Evolutionary conservation across 1,140 invertebrate species (phyloP).

Genomic region (Drosophila sucinea): DNA sequence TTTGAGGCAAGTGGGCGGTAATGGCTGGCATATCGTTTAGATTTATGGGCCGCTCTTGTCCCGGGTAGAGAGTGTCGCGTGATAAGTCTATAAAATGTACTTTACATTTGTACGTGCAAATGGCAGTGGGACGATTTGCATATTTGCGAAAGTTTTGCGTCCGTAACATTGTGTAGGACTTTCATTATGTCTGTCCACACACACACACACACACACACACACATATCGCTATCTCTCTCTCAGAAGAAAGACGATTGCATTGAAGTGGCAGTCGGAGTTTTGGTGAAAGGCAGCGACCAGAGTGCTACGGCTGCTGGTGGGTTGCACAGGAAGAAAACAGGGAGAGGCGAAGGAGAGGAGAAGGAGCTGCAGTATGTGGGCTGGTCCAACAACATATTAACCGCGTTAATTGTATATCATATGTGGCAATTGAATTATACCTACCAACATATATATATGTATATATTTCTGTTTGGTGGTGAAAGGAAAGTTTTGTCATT

Average conservation of each 20-base stretch:
- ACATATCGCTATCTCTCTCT: constrained; percentile 4
- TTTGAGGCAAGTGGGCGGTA: constrained; percentile 46
- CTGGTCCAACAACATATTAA: constrained; percentile 51
- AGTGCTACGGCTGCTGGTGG: constrained; percentile 17
- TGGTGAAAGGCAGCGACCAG: constrained; percentile 54
- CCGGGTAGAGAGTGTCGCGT: constrained; percentile 60
- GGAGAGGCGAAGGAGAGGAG: not conserved
- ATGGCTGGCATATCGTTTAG: constrained; percentile 75
- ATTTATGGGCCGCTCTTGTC: constrained; percentile 66
- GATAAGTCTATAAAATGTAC: constrained; percentile 79
- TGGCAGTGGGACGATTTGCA: constrained; percentile 75
- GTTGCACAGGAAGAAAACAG: not conserved
- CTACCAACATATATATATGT: not conserved
- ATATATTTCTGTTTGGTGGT: constrained; percentile 23
- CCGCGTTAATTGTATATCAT: constrained; percentile 70
- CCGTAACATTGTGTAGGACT: constrained; percentile 54
- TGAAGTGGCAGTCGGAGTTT: constrained; percentile 34
- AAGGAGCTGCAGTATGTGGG: constrained; percentile 41
- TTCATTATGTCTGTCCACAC: constrained; percentile 49
- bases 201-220: not conserved
- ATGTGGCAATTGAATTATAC: constrained; percentile 34
- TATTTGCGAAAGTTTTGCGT: constrained; percentile 66
- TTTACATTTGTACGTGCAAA: constrained; percentile 76
- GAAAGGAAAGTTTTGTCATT: constrained; percentile 55
- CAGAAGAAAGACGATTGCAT: constrained; percentile 29